phyloP scores from a whole-genome alignment of 2,888 invertebrate genomes.

The Gryllus longicercus region DNA sequence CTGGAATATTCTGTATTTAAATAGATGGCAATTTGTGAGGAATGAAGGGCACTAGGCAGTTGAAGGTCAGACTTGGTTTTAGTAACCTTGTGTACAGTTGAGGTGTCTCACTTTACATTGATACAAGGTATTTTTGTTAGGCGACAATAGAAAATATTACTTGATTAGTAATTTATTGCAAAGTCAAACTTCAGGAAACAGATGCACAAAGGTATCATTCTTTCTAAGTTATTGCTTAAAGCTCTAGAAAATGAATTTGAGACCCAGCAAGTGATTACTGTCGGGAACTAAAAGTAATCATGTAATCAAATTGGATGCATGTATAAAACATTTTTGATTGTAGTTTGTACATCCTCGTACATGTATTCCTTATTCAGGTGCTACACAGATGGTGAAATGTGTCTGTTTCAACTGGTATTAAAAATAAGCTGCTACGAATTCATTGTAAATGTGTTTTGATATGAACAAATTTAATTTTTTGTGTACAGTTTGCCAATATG shows the following conservation, averaged over 20 bases:
- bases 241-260: not conserved
- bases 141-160: slow-evolving; percentile 17
- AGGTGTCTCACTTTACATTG: not conserved
- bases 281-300: too few species aligned
- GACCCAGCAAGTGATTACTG: not conserved
- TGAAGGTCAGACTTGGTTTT: slow-evolving; percentile 17
- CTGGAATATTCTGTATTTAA: not conserved
- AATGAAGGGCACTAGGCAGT: not conserved
- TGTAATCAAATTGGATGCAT: too few species aligned
- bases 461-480: too few species aligned
- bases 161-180: slow-evolving; percentile 17
- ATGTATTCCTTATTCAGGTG: too few species aligned
- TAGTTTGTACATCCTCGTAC: too few species aligned
- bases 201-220: not conserved
- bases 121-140: not conserved
- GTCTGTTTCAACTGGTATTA: too few species aligned
- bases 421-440: too few species aligned
- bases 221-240: not conserved
- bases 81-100: slow-evolving; percentile 8
- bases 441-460: too few species aligned
- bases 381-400: too few species aligned
- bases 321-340: too few species aligned
- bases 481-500: too few species aligned
- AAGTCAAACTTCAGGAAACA: not conserved
- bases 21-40: not conserved